These are phyloP conservation scores for Bambusicola thoracicus DNA, from an alignment of 2,113 vertebrate genomes.

Conservation along the genomic window DNA sequence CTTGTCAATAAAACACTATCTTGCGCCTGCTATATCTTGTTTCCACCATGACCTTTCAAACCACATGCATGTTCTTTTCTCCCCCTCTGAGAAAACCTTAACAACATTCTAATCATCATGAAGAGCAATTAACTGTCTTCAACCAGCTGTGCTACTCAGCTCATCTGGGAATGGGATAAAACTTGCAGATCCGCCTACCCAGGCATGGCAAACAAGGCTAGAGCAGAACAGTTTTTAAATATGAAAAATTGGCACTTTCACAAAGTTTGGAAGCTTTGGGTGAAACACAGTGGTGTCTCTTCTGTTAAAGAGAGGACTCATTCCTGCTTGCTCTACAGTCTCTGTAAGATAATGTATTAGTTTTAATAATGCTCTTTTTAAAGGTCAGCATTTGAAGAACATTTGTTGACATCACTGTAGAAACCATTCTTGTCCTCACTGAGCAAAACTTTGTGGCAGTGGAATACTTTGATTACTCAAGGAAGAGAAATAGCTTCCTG, in stretches of 20 bases:
- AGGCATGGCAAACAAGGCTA: not conserved
- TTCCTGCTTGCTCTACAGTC: not conserved
- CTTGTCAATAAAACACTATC: constrained; percentile 38
- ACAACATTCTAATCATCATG: constrained; percentile 57
- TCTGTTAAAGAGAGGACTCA: not conserved
- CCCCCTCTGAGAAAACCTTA: constrained; percentile 53
- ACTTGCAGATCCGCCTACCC: not conserved
- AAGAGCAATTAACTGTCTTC: constrained; percentile 70
- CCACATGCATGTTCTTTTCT: constrained; percentile 39
- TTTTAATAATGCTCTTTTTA: constrained; percentile 17
- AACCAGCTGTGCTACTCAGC: constrained; percentile 57
- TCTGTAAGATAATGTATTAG: constrained; percentile 24
- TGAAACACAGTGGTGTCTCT: not conserved
- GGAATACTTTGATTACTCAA: not conserved
- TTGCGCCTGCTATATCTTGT: constrained; percentile 34
- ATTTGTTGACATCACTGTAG: constrained; percentile 42
- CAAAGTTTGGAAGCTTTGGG: not conserved
- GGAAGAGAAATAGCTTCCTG: constrained; percentile 37
- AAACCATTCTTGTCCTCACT: not conserved
- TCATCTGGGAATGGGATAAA: constrained; percentile 51
- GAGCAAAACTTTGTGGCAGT: constrained; percentile 30
- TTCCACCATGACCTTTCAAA: constrained; percentile 68
- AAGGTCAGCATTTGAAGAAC: constrained; percentile 50
- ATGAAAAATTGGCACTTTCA: not conserved
- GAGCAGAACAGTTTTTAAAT: not conserved